phyloP scores from a whole-genome alignment of 2,888 invertebrate species.

The Plebejus anna region DNA sequence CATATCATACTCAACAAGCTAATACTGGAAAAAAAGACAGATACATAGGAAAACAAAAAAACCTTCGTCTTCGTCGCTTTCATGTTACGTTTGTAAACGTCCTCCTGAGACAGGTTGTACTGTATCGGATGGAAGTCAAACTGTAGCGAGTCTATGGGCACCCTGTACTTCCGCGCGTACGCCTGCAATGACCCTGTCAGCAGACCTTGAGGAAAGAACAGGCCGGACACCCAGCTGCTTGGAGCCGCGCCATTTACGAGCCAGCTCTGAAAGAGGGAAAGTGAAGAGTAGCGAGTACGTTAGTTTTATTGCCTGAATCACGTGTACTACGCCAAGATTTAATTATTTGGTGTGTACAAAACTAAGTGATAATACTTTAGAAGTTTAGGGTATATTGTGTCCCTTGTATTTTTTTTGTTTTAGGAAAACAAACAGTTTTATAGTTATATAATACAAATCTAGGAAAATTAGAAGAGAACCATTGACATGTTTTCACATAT shows the following conservation, averaged over 20 bases:
- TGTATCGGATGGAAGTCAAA: conserved; percentile 87
- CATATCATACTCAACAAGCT: too few species aligned
- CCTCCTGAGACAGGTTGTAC: conserved; percentile 82
- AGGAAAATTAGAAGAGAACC: too few species aligned
- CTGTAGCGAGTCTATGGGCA: conserved; percentile 91
- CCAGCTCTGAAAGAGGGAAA: conserved; percentile 80
- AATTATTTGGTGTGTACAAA: too few species aligned
- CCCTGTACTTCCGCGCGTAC: conserved; percentile 89
- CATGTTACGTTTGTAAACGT: conserved; percentile 74
- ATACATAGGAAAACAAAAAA: conserved; percentile 28
- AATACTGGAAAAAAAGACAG: too few species aligned
- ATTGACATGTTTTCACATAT: too few species aligned
- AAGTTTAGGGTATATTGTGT: too few species aligned
- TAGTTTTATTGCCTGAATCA: too few species aligned
- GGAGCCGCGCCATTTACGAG: conserved; percentile 84
- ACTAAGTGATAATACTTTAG: too few species aligned
- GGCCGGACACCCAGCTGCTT: conserved; percentile 95
- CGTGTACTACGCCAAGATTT: too few species aligned
- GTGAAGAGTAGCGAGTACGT: neutral
- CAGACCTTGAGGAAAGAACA: conserved; percentile 96
- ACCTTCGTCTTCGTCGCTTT: conserved; percentile 50
- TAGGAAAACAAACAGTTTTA: too few species aligned
- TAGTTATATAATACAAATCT: too few species aligned
- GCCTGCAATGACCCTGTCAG: conserved; percentile 94
- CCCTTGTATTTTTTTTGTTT: too few species aligned